Evolutionary conservation across 2,113 vertebrate species (phyloP).

Genomic region (Cervus canadensis): DNA sequence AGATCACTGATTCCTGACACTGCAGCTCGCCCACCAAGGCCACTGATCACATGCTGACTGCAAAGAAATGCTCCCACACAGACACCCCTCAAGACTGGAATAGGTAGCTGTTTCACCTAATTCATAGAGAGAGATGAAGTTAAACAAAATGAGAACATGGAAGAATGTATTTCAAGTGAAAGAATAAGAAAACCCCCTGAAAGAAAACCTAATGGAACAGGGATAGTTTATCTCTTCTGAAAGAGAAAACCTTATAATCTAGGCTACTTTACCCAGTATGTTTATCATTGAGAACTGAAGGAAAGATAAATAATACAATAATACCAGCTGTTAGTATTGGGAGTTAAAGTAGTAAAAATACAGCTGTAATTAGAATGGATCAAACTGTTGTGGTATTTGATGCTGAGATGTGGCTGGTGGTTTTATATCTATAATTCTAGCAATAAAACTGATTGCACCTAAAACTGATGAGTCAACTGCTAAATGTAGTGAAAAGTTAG

Average conservation of each 20-base stretch:
- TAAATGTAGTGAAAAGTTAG: not conserved
- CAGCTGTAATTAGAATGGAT: not conserved
- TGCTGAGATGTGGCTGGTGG: not conserved
- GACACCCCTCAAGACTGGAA: not conserved
- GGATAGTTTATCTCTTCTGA: not conserved
- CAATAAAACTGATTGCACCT: not conserved
- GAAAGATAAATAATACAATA: not conserved
- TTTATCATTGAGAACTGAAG: not conserved
- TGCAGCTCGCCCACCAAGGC: not conserved
- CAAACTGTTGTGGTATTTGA: not conserved
- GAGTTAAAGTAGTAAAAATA: not conserved
- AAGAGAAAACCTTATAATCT: not conserved
- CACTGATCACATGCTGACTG: not conserved
- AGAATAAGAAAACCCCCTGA: not conserved
- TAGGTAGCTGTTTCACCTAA: not conserved
- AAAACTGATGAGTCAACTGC: not conserved
- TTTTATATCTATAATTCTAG: not conserved
- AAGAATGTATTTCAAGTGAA: not conserved
- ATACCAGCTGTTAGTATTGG: not conserved
- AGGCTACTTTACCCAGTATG: not conserved
- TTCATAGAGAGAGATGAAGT: not conserved
- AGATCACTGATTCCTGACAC: not conserved
- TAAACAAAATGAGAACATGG: not conserved
- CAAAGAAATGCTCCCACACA: not conserved
- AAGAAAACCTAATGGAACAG: not conserved